Evolutionary conservation across 2,113 vertebrate genomes (phyloP), one percentile per base, ranked within the genome.

Genomic region (Callopanchax toddi): DNA sequence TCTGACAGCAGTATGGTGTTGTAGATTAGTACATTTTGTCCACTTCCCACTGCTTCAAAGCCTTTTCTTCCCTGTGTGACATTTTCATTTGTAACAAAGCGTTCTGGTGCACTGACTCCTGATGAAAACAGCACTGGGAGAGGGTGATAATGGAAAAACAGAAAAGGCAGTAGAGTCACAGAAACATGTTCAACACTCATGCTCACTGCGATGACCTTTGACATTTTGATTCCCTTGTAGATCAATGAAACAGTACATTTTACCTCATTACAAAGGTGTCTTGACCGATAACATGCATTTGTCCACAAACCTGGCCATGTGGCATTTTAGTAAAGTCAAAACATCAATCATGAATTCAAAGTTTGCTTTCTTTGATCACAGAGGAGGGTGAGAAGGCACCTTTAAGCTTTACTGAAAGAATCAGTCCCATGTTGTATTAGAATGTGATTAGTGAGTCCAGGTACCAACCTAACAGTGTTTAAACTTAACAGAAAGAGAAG

Each of bases 21-120:
- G 65, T 4, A 53, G 16, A 52, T 58, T 3, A 3, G 57, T 53
- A 12, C 16, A 18, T 22, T 42, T 62, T n/a, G n/a, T 71, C 82
- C 17, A 63, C 76, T 52, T 74, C 18, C 43, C 23, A 12, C 46
- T 36, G 51, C 53, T 20, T 76, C 70, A 56, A 57, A 67, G 54
- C 44, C 32, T 48, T 56, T 23, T 17, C 22, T 5, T 65, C 37
- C 25, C 20, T 63, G 15, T n/a, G 51, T 85, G 62, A 60, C 67
- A 75, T 60, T 85, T 67, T 71, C 64, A 15, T 57, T 63, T 57
- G 36, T 67, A 48, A 70, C 69, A 70, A 67, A 67, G 39, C 9
- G 22, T 72, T 75, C 56, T 75, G 63, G 48, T 67, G 59, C 71
- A 77, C 46, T 78, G 74, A 36, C 23, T 72, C 4, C 62, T 69